Evolutionary conservation across 2,797 vertebrate species (phyloP).

Genomic region (Hoplostethus atlanticus): DNA sequence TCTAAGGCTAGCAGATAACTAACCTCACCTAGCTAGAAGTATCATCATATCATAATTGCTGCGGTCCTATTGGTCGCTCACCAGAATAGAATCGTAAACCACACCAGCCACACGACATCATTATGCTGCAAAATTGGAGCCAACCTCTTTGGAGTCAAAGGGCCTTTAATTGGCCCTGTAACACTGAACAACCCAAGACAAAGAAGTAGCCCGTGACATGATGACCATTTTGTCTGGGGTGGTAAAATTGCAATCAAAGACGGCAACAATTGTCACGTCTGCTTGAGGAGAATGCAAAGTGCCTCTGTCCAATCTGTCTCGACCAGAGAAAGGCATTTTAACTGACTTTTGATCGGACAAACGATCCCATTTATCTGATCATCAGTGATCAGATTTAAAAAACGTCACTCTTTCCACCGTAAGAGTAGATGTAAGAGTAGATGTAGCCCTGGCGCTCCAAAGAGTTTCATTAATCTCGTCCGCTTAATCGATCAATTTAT

Average conservation of each 20-base stretch:
- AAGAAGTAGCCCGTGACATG: neutral
- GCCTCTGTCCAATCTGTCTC: neutral
- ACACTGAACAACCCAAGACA: neutral
- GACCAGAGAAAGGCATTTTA: neutral
- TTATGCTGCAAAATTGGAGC: neutral
- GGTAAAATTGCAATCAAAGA: no score
- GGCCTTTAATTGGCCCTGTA: neutral
- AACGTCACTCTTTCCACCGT: neutral
- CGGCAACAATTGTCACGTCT: no score
- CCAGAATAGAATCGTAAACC: no score
- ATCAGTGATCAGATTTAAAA: neutral
- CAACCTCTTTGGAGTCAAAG: neutral
- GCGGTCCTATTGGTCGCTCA: no score
- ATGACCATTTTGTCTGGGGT: no score
- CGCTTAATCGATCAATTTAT: constrained; percentile 6
- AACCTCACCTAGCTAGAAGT: no score
- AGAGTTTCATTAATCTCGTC: neutral
- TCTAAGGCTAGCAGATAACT: no score
- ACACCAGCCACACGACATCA: neutral
- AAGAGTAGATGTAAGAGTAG: neutral
- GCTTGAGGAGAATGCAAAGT: neutral
- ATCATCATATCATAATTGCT: no score
- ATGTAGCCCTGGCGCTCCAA: neutral
- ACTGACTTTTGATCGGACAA: neutral
- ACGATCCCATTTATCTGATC: neutral